Evolutionary conservation across 2,797 vertebrate genomes (phyloP).

Genomic region (Erithacus rubecula): DNA sequence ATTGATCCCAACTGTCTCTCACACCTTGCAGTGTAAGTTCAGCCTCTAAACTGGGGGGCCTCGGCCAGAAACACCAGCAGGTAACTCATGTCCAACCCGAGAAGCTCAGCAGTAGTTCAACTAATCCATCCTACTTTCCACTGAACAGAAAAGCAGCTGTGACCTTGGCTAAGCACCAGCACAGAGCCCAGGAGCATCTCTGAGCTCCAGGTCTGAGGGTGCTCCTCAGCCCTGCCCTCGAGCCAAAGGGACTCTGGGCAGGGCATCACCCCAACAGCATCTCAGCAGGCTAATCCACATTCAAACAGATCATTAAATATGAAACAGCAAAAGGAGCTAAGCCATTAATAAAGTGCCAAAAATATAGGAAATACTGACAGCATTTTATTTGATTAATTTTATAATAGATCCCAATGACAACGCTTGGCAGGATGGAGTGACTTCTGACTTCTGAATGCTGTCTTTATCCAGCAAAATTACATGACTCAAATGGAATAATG

Average conservation of each 20-base stretch:
- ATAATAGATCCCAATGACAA: constrained; percentile 49
- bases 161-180: background rate
- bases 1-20: background rate
- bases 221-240: background rate
- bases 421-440: constrained; percentile 40
- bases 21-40: background rate
- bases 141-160: constrained; percentile 31
- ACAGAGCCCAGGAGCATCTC: background rate
- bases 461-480: constrained; percentile 63
- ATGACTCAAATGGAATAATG: constrained; percentile 66
- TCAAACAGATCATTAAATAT: constrained; percentile 44
- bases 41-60: background rate
- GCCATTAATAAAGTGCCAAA: constrained; percentile 68
- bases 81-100: constrained; percentile 11
- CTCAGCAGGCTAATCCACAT: constrained; percentile 64
- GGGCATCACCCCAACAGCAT: background rate
- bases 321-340: constrained; percentile 50
- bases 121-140: background rate
- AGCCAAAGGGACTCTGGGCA: background rate
- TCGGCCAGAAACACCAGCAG: background rate
- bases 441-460: constrained; percentile 60
- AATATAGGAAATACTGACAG: constrained; percentile 62
- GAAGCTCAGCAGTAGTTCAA: constrained; percentile 30
- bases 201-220: background rate
- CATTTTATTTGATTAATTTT: constrained; percentile 62